A percentile compares a stretch with the other conserved stretches of the same genome.
These are phyloP conservation scores for Toxostoma redivivum DNA, from an alignment of 2,113 vertebrate genomes.

Conservation along the genomic window DNA sequence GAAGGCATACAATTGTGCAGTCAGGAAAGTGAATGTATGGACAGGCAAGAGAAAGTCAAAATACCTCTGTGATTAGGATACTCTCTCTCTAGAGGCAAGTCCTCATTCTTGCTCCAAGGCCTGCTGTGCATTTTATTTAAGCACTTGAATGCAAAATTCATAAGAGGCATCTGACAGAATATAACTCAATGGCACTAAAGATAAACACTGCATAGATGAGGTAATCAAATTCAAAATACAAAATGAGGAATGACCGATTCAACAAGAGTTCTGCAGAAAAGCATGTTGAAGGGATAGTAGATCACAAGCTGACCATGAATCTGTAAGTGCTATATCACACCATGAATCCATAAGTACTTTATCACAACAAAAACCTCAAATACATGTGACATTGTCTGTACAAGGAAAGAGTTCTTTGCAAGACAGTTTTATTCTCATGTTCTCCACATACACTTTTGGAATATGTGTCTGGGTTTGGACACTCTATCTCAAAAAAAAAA, in stretches of 20 bases:
- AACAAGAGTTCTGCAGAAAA: not conserved
- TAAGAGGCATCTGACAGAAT: not conserved
- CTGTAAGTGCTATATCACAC: not conserved
- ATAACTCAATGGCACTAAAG: not conserved
- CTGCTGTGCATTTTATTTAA: conserved; percentile 5
- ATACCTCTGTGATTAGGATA: not conserved
- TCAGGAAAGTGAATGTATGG: not conserved
- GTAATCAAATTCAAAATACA: not conserved
- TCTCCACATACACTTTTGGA: not conserved
- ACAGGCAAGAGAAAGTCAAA: not conserved
- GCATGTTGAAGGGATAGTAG: not conserved
- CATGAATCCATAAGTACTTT: not conserved
- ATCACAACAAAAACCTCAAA: not conserved
- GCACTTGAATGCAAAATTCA: not conserved
- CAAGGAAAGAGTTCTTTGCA: not conserved
- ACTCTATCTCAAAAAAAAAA: not conserved
- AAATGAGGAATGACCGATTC: not conserved
- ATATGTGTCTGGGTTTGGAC: not conserved
- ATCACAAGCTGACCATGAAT: not conserved
- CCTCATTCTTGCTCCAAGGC: not conserved
- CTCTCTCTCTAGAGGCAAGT: not conserved
- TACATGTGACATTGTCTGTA: not conserved
- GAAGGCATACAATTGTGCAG: not conserved
- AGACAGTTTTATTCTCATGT: not conserved
- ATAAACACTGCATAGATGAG: not conserved